phyloP scores from a whole-genome alignment of 2,888 invertebrate genomes.

The Lamproptera curius region DNA sequence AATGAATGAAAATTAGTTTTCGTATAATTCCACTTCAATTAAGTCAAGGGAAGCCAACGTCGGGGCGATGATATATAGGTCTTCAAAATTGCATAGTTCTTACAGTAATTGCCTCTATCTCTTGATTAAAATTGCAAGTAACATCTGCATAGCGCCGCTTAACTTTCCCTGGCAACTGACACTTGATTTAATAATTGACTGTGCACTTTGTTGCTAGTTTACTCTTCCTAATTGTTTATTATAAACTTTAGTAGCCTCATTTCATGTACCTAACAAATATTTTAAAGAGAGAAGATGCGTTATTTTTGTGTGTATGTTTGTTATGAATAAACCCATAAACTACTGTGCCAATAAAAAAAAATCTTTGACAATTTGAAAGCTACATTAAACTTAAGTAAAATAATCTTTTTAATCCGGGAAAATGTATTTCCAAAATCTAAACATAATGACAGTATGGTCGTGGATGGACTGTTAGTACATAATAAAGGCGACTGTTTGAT shows the following conservation, averaged over 20 bases:
- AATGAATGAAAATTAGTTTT: too few species aligned
- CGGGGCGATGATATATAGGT: too few species aligned
- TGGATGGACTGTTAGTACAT: too few species aligned
- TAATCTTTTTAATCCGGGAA: not conserved
- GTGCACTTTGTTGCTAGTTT: slow-evolving; percentile 36
- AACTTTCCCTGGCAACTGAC: slow-evolving; percentile 31
- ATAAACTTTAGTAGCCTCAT: not conserved
- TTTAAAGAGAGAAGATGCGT: not conserved
- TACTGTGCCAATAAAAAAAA: not conserved
- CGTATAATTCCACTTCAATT: too few species aligned
- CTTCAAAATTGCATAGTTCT: slow-evolving; percentile 13
- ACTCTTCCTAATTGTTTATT: not conserved
- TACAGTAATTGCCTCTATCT: slow-evolving; percentile 26
- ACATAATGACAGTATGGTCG: not conserved
- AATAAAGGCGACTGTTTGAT: too few species aligned
- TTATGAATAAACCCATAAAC: too few species aligned
- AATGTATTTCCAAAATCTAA: not conserved
- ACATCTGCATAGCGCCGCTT: slow-evolving; percentile 47
- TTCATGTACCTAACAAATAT: not conserved
- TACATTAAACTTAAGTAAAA: not conserved
- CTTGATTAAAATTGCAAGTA: slow-evolving; percentile 43
- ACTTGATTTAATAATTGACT: slow-evolving; percentile 35
- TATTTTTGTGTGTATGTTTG: too few species aligned
- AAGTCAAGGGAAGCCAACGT: too few species aligned
- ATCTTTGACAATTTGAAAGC: too few species aligned